Evolutionary conservation across 2,888 invertebrate species (phyloP), one percentile per base, ranked within the genome.

Genomic region (Drosophila macrospina): DNA sequence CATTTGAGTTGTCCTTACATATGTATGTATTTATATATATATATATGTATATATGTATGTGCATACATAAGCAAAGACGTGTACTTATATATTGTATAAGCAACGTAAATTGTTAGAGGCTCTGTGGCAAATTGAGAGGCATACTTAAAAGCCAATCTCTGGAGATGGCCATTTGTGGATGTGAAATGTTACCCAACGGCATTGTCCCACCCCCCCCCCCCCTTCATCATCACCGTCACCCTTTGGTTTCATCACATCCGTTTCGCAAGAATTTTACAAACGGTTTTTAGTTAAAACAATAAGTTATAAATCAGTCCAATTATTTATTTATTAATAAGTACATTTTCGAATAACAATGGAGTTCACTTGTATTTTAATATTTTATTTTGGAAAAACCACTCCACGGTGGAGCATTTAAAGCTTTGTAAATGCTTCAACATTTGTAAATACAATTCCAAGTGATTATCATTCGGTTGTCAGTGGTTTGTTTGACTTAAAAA

Each of bases 1-100:
- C 79, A 79, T 81, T 81, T 81, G 68, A 78, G 76, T 68, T 69
- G 71, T 76, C 74, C 77, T 69, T 55, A 68, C 68, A 69, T 15
- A 47, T 13, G 13, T 24, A 36, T 2, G 15, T 13, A 51, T 20
- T 34, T 16, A 30, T 10, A 13, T 39, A 30, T 37, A 10, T 56
- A 10, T 44, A 16, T 57, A 16, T 59, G n/a, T 36, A 26, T 42
- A 20, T 51, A 10, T 41, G 28, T 48, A 20, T 41, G 20, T 30
- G 37, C 32, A 28, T 45, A 45, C 28, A 16, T 45, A 39, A 13
- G 48, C 34, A 52, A 45, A 54, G 56, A 60, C 32, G 34, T 63
- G 70, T 55, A 59, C 71, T 67, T 66, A 57, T 48, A 63, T 41
- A 52, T 65, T 70, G 63, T 61, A 28, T 54, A 61, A 64, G 74